Conservation (phyloP, 2,888 invertebrate species). For the Phorcus lineatus region DNA sequence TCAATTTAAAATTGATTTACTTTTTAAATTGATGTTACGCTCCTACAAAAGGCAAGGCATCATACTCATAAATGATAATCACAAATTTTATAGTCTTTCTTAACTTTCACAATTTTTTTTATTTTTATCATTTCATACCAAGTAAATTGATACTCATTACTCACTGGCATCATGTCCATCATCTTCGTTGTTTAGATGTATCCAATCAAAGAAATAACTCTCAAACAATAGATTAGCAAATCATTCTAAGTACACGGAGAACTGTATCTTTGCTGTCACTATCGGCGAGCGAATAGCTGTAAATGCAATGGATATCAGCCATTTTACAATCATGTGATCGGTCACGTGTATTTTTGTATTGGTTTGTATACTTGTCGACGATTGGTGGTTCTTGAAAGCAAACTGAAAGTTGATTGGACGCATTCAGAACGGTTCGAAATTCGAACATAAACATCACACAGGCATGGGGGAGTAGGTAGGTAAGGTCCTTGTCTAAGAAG, state of each 20-base stretch:
- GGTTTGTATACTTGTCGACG: not conserved
- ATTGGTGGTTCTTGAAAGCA: conserved; percentile 4
- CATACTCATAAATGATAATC: too few relatives aligned
- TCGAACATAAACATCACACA: conserved; percentile 29
- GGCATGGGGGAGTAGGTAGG: not conserved
- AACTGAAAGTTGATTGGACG: conserved; percentile 31
- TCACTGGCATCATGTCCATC: conserved; percentile 20
- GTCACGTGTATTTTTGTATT: conserved; percentile 11
- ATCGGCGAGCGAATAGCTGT: not conserved
- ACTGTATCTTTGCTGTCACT: not conserved
- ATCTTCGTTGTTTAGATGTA: not conserved
- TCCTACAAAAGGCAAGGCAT: too few relatives aligned
- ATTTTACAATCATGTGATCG: conserved; percentile 31
- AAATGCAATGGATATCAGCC: not conserved
- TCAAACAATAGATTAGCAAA: not conserved
- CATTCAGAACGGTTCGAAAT: conserved; percentile 34
- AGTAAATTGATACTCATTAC: too few relatives aligned
- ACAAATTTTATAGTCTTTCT: too few relatives aligned
- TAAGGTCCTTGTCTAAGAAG: too few relatives aligned
- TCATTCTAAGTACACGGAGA: not conserved
- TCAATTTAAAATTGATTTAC: too few relatives aligned
- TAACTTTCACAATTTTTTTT: too few relatives aligned
- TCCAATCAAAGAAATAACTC: too few relatives aligned
- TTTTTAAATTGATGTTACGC: too few relatives aligned
- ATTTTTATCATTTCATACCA: too few relatives aligned